Evolutionary conservation across 2,797 vertebrate species (phyloP).

Genomic region (Pangasius mekongensis): DNA sequence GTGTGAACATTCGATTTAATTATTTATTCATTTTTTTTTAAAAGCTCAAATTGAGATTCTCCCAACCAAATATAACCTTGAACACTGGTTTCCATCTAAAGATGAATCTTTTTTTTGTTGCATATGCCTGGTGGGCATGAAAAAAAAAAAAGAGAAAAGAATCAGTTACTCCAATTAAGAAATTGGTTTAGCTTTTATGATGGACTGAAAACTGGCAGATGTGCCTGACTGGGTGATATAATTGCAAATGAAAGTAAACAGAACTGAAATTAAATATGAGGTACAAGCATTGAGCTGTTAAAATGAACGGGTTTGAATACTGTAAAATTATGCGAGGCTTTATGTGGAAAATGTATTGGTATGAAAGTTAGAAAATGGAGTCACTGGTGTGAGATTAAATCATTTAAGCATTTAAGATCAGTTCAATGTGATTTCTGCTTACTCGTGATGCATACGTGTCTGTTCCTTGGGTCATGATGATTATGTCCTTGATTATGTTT

Average conservation of each 20-base stretch:
- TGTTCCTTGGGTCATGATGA: too few relatives aligned
- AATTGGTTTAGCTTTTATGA: slow-evolving; percentile 3
- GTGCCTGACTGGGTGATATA: slow-evolving; percentile 24
- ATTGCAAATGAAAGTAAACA: slow-evolving; percentile 34
- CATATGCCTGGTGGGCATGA: not conserved
- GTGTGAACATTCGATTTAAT: not conserved
- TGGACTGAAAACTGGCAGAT: slow-evolving; percentile 19
- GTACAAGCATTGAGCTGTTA: not conserved
- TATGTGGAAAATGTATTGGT: not conserved
- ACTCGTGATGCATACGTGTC: too few relatives aligned
- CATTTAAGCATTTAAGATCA: too few relatives aligned
- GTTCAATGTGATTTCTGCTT: too few relatives aligned
- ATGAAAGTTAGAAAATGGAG: not conserved
- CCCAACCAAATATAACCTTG: not conserved
- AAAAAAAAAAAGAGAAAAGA: not conserved
- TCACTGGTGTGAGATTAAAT: too few relatives aligned
- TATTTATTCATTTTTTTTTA: not conserved
- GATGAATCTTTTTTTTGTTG: not conserved
- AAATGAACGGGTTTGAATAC: not conserved
- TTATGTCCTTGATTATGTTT: too few relatives aligned
- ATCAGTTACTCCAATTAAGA: slow-evolving; percentile 20
- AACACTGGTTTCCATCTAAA: not conserved
- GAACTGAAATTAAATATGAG: slow-evolving; percentile 12
- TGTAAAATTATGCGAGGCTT: not conserved
- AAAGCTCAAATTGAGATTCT: not conserved